Evolutionary conservation across 2,797 vertebrate genomes (phyloP).

Genomic region (Sitta carolinensis): DNA sequence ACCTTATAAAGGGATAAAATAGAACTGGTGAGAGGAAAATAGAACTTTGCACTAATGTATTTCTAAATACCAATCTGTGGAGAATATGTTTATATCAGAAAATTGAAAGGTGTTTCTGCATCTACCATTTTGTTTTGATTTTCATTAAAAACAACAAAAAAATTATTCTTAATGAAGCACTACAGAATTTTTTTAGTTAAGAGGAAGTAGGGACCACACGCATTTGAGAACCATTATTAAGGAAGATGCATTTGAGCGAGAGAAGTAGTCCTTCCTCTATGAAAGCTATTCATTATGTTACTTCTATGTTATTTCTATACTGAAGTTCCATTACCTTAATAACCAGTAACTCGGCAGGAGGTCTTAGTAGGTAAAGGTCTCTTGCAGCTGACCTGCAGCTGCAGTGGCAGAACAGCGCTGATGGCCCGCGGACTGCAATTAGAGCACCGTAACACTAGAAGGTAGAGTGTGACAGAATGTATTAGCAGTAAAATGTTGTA

Average conservation of each 20-base stretch:
- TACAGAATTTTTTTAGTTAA: not conserved
- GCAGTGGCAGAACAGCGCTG: slow-evolving; percentile 70
- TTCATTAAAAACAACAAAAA: not conserved
- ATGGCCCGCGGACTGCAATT: slow-evolving; percentile 81
- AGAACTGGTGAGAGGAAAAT: not conserved
- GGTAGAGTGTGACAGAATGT: slow-evolving; percentile 75
- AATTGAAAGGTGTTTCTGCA: not conserved
- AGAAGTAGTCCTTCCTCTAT: not conserved
- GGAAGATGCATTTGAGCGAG: not conserved
- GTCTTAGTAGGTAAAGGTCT: slow-evolving; percentile 54
- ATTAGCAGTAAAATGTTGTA: slow-evolving; percentile 78
- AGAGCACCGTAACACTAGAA: slow-evolving; percentile 74
- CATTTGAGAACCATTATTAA: not conserved
- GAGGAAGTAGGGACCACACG: not conserved
- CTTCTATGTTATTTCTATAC: slow-evolving; percentile 47
- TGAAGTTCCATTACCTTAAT: slow-evolving; percentile 70
- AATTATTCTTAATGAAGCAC: not conserved
- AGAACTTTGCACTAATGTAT: not conserved
- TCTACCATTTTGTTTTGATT: slow-evolving; percentile 23
- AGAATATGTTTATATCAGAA: not conserved
- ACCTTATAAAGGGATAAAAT: not conserved
- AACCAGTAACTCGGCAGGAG: slow-evolving; percentile 69
- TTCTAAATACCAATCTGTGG: not conserved
- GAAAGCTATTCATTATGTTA: slow-evolving; percentile 58
- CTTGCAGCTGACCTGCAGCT: slow-evolving; percentile 58